Evolutionary conservation across 2,113 vertebrate species (phyloP).

Genomic region (Myanophis thanlyinensis): DNA sequence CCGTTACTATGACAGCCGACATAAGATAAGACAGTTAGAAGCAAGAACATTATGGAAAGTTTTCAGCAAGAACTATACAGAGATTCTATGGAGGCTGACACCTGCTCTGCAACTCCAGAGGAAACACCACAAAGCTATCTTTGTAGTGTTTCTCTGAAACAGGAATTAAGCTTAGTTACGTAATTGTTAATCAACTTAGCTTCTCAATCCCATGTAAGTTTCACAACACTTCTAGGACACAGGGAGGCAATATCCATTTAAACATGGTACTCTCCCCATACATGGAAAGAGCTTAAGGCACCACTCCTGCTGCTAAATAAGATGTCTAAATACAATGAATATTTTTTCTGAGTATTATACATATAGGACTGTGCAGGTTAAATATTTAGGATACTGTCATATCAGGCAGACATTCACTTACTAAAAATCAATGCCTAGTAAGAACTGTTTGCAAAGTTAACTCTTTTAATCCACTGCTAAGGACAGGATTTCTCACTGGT

Average conservation of each 20-base stretch:
- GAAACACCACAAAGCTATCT: background rate
- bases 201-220: background rate
- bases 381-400: background rate
- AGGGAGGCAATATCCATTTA: background rate
- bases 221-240: background rate
- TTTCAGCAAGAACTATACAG: no score
- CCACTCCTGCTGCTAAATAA: background rate
- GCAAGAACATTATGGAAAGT: no score
- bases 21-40: no score
- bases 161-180: background rate
- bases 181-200: background rate
- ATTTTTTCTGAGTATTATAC: background rate
- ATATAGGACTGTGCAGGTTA: background rate
- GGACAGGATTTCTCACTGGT: background rate
- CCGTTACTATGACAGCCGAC: background rate
- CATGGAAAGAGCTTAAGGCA: background rate
- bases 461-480: background rate
- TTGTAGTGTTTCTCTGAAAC: background rate
- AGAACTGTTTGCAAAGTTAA: background rate
- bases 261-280: background rate
- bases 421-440: background rate
- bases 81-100: no score
- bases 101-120: background rate
- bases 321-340: background rate
- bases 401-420: background rate